Conservation (phyloP, 2,797 vertebrate genomes). For the Cirrhinus molitorella region DNA sequence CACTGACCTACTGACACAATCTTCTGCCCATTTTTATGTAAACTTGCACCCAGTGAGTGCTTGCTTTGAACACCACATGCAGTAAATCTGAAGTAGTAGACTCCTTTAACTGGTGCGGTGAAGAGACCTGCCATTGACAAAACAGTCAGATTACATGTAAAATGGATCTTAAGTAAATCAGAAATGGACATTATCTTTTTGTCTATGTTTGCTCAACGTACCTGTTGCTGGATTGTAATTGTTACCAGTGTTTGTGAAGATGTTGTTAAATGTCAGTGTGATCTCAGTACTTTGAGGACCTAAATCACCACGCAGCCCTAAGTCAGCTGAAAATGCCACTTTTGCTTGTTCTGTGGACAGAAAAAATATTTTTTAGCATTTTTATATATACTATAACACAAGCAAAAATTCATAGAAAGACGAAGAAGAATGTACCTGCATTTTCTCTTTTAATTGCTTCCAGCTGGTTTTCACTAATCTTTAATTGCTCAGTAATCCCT, state of each 20-base stretch:
- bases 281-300: neutral
- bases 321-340: slow-evolving; percentile 34
- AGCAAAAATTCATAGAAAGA: too few species aligned
- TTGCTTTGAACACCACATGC: neutral
- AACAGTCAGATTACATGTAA: neutral
- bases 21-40: slow-evolving; percentile 23
- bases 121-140: slow-evolving; percentile 41
- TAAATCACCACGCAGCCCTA: neutral
- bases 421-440: slow-evolving; percentile 6
- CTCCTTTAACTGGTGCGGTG: slow-evolving; percentile 22
- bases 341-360: slow-evolving; percentile 19
- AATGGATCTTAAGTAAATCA: neutral
- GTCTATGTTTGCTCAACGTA: neutral
- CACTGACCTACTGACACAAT: slow-evolving; percentile 14
- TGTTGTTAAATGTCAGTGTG: slow-evolving; percentile 15
- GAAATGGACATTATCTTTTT: neutral
- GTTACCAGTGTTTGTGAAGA: slow-evolving; percentile 43
- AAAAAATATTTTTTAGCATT: neutral
- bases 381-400: neutral
- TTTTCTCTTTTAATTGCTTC: neutral
- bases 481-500: neutral
- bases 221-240: slow-evolving; percentile 4
- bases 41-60: neutral
- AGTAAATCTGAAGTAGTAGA: slow-evolving; percentile 45
- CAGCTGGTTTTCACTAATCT: neutral